These are phyloP conservation scores for Desmodus rotundus DNA, from an alignment of 2,113 vertebrate species.

Conservation along the genomic window DNA sequence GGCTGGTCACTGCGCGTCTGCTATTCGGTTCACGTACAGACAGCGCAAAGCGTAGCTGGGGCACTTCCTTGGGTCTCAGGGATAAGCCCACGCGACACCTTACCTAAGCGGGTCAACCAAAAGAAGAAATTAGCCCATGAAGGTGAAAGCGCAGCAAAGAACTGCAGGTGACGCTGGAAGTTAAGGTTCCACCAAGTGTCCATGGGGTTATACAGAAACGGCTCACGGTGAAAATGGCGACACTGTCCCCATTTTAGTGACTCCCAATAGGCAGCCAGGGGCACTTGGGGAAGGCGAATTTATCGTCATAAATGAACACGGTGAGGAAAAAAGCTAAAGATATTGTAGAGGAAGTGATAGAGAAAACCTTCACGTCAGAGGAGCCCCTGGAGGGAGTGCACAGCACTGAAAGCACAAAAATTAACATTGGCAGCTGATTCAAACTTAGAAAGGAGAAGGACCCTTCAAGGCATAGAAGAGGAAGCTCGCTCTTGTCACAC, in stretches of 20 bases:
- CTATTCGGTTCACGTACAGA: not conserved
- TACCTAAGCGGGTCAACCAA: not conserved
- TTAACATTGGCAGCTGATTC: not conserved
- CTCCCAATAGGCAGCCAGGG: not conserved
- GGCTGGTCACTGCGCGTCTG: not conserved
- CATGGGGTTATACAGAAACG: not conserved
- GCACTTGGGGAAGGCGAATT: not conserved
- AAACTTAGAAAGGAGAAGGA: not conserved
- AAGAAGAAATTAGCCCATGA: not conserved
- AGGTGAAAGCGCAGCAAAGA: not conserved
- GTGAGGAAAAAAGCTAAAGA: not conserved
- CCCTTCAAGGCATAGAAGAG: not conserved
- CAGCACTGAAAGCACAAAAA: not conserved
- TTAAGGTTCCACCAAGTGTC: not conserved
- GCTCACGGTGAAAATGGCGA: fast-evolving
- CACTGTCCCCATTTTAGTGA: fast-evolving
- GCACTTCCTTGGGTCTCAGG: not conserved
- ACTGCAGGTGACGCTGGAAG: not conserved
- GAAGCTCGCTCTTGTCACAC: not conserved
- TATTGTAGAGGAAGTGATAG: not conserved
- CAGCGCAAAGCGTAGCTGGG: not conserved
- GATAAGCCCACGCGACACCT: not conserved
- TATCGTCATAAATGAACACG: not conserved
- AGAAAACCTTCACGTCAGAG: not conserved
- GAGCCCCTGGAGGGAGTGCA: not conserved